Percentiles rank a stretch among this genome's conserved stretches.
These are phyloP conservation scores for Apostichopus parvimensis DNA, from an alignment of 35 echinoderm and acorn worm genomes.

Conservation along the genomic window DNA sequence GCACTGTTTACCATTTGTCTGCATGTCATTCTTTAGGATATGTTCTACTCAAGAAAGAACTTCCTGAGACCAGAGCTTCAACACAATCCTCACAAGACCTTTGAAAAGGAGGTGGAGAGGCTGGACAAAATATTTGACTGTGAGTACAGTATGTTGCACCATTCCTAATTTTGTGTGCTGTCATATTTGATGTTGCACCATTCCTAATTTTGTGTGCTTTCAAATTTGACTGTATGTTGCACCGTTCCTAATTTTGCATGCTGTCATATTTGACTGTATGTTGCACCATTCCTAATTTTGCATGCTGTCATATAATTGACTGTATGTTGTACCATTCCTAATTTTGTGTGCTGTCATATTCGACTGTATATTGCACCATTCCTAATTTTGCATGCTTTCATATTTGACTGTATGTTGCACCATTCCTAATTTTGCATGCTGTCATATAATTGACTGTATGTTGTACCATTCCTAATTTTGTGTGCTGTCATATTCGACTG, in stretches of 20 bases:
- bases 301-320: too few species aligned
- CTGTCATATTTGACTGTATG: background rate
- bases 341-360: too few species aligned
- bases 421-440: too few species aligned
- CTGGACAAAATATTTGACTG: slow-evolving; percentile 78
- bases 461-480: too few species aligned
- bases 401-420: too few species aligned
- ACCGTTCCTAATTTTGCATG: background rate
- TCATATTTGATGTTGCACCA: background rate
- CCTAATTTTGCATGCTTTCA: too few species aligned
- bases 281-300: background rate
- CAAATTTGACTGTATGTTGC: background rate
- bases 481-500: too few species aligned
- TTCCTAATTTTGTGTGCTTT: background rate
- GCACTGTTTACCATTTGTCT: too few species aligned
- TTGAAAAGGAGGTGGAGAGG: slow-evolving; percentile 76
- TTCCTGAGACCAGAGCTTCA: slow-evolving; percentile 91
- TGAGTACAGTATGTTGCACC: slow-evolving; percentile 62
- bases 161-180: background rate
- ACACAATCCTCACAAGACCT: slow-evolving; percentile 63
- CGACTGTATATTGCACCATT: too few species aligned
- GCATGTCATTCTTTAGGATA: slow-evolving; percentile 51
- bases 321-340: too few species aligned
- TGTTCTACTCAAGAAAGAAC: slow-evolving; percentile 98
- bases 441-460: too few species aligned